Percentiles rank a stretch among this genome's conserved stretches.
These are phyloP conservation scores for Epizoanthus ramosus DNA, from an alignment of 92 coral and sea anemone species.

Conservation along the genomic window DNA sequence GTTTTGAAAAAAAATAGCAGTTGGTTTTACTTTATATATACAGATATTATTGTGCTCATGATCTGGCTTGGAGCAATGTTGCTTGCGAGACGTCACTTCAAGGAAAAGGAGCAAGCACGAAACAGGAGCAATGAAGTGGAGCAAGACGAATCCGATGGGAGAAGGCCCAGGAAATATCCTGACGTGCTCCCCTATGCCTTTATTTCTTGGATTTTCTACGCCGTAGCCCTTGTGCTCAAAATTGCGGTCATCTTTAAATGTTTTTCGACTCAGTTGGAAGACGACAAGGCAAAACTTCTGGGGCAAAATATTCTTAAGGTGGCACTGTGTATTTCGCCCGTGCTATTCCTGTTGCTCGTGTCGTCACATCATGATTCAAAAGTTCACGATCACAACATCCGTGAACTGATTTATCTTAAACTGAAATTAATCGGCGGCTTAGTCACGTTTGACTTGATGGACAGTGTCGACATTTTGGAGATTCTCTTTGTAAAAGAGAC, in stretches of 20 bases:
- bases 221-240: constrained; percentile 74
- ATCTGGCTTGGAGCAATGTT: constrained; percentile 82
- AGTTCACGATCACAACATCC: constrained; percentile 43
- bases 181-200: constrained; percentile 85
- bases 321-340: constrained; percentile 83
- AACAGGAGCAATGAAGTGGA: constrained; percentile 21
- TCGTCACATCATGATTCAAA: constrained; percentile 85
- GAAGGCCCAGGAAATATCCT: constrained; percentile 57
- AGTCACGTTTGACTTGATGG: constrained; percentile 85
- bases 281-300: constrained; percentile 62
- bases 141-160: constrained; percentile 63
- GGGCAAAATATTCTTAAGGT: constrained; percentile 87
- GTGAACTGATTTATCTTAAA: constrained; percentile 75
- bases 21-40: constrained; percentile 79
- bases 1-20: constrained; percentile 18
- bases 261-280: constrained; percentile 79
- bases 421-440: constrained; percentile 61
- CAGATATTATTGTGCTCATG: constrained; percentile 74
- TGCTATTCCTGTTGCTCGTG: constrained; percentile 77
- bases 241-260: constrained; percentile 83
- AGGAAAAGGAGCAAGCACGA: constrained; percentile 5
- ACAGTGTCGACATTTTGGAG: constrained; percentile 89
- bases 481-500: constrained; percentile 68
- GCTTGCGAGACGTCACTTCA: constrained; percentile 67
- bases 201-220: constrained; percentile 85